Evolutionary conservation across 2,797 vertebrate genomes (phyloP).

Genomic region (Diceros bicornis): DNA sequence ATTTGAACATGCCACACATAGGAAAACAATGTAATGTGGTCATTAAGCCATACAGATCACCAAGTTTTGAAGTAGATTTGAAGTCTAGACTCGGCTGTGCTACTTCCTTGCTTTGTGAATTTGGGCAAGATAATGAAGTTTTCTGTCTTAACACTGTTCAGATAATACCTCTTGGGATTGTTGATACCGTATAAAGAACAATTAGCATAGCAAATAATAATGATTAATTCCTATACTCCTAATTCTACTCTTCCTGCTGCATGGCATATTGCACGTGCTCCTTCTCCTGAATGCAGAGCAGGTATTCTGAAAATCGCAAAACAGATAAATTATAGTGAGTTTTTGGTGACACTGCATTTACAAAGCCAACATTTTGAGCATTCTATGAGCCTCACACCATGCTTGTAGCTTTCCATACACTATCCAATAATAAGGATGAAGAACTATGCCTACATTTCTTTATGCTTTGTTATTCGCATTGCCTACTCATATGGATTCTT

Average conservation of each 20-base stretch:
- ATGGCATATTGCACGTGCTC: neutral
- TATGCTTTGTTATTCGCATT: neutral
- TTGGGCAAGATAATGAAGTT: conserved; percentile 53
- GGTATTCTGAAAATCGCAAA: neutral
- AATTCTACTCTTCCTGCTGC: neutral
- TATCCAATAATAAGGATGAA: neutral
- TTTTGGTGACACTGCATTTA: neutral
- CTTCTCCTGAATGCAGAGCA: neutral
- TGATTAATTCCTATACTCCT: neutral
- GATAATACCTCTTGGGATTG: neutral
- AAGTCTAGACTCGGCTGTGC: conserved; percentile 21
- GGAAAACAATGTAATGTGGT: neutral
- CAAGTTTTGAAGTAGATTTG: conserved; percentile 1
- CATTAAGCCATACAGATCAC: neutral
- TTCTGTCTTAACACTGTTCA: conserved; percentile 42
- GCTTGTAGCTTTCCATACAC: neutral
- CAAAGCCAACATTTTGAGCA: neutral
- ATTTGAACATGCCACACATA: neutral
- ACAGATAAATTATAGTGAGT: neutral
- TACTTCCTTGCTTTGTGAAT: conserved; percentile 64
- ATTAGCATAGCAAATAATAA: neutral
- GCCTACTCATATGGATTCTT: neutral
- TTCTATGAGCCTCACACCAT: neutral
- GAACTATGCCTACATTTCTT: neutral
- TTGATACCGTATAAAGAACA: conserved; percentile 13